Conservation (phyloP, 30 jellyfish, hydroid and myxozoan genomes). For the Aurelia sp. region DNA sequence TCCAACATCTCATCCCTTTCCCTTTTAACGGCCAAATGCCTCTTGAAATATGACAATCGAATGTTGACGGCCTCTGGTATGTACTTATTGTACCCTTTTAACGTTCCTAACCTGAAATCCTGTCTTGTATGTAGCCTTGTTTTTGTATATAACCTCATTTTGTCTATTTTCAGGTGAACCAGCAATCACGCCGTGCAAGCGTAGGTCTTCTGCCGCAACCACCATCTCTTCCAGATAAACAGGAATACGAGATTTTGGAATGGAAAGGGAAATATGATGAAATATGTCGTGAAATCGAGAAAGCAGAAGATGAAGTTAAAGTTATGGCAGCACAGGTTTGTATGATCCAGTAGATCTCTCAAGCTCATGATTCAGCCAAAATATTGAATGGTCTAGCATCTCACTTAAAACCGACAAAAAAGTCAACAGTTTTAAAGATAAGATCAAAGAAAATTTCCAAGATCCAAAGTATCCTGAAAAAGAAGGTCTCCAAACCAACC, state of each 20-base stretch:
- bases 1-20: too few relatives aligned
- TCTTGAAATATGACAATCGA: too few relatives aligned
- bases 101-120: not conserved
- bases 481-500: not conserved
- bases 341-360: too few relatives aligned
- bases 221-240: constrained; percentile 63
- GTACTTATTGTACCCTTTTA: not conserved
- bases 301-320: constrained; percentile 69
- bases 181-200: constrained; percentile 63
- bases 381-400: too few relatives aligned
- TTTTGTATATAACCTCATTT: not conserved
- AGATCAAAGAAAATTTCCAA: too few relatives aligned
- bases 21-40: too few relatives aligned
- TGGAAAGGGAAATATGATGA: constrained; percentile 70
- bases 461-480: too few relatives aligned
- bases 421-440: too few relatives aligned
- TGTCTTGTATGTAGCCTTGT: too few relatives aligned
- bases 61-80: too few relatives aligned
- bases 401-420: too few relatives aligned
- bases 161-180: constrained; percentile 24
- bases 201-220: constrained; percentile 71
- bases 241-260: constrained; percentile 60
- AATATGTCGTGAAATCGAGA: constrained; percentile 58
- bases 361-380: too few relatives aligned
- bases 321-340: constrained; percentile 67